phyloP scores from a whole-genome alignment of 2,888 invertebrate species.

The Andrena bicolor region DNA sequence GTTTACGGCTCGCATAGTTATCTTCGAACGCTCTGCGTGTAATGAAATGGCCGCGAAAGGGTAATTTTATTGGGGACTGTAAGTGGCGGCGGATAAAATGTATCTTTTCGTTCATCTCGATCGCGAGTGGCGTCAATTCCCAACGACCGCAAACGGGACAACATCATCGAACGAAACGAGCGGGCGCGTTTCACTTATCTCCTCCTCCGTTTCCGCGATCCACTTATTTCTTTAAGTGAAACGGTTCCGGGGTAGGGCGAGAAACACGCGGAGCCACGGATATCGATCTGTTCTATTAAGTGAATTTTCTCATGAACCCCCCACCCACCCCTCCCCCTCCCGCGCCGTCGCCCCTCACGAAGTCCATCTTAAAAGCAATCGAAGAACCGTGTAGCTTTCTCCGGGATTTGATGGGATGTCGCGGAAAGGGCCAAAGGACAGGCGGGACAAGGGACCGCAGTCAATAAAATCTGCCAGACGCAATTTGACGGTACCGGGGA shows the following conservation, averaged over 20 bases:
- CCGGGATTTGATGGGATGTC: conserved; percentile 58
- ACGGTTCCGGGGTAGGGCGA: conserved; percentile 50
- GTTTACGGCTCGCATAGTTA: no score
- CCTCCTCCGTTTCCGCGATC: conserved; percentile 31
- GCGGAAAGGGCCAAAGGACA: conserved; percentile 45
- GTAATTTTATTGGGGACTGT: conserved; percentile 6
- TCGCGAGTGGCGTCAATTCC: conserved; percentile 48
- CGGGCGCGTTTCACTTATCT: conserved; percentile 49
- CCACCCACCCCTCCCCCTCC: conserved; percentile 15
- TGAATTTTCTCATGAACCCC: conserved; percentile 61
- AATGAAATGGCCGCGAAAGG: neutral
- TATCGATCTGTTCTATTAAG: conserved; percentile 63
- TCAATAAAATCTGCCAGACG: conserved; percentile 78
- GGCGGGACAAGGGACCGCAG: conserved; percentile 60
- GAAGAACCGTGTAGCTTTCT: conserved; percentile 61
- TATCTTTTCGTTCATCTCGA: conserved; percentile 47
- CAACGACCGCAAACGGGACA: conserved; percentile 55
- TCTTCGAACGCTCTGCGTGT: no score
- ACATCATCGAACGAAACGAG: conserved; percentile 52
- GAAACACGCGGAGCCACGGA: conserved; percentile 55
- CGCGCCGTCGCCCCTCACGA: neutral
- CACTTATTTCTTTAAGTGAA: conserved; percentile 57
- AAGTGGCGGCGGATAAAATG: conserved; percentile 5
- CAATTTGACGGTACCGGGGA: conserved; percentile 79
- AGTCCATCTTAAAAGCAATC: conserved; percentile 57